phyloP scores from a whole-genome alignment of 2,797 vertebrate species.

The Amniataba percoides region DNA sequence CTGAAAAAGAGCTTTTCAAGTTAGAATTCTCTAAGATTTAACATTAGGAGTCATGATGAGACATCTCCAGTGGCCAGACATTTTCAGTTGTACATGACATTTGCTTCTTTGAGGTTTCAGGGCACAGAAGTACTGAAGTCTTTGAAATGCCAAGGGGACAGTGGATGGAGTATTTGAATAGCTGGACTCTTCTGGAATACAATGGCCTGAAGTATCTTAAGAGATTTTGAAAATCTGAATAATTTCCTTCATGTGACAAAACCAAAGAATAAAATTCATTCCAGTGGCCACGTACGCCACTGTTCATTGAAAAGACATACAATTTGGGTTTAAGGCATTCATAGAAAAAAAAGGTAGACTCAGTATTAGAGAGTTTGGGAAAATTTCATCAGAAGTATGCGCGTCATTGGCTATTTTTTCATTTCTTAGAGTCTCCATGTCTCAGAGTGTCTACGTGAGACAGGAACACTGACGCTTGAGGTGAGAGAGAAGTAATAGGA shows the following conservation, averaged over 20 bases:
- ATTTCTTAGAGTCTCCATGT: slow-evolving; percentile 12
- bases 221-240: slow-evolving; percentile 16
- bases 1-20: slow-evolving; percentile 43
- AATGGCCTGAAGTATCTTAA: slow-evolving; percentile 5
- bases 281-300: background rate
- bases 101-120: slow-evolving; percentile 71
- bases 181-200: slow-evolving; percentile 47
- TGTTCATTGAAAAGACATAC: background rate
- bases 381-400: background rate
- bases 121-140: slow-evolving; percentile 60
- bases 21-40: slow-evolving; percentile 48
- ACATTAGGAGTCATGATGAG: slow-evolving; percentile 63
- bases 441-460: slow-evolving; percentile 9
- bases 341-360: background rate
- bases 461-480: slow-evolving; percentile 18
- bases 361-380: background rate
- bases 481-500: slow-evolving; percentile 34
- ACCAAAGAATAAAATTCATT: background rate
- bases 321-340: slow-evolving; percentile 10
- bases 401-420: background rate
- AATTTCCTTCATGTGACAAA: background rate
- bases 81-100: slow-evolving; percentile 76
- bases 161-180: slow-evolving; percentile 45
- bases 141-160: slow-evolving; percentile 66
- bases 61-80: slow-evolving; percentile 69